Conservation (phyloP, 2,113 vertebrate species). For the Loxodonta africana region DNA sequence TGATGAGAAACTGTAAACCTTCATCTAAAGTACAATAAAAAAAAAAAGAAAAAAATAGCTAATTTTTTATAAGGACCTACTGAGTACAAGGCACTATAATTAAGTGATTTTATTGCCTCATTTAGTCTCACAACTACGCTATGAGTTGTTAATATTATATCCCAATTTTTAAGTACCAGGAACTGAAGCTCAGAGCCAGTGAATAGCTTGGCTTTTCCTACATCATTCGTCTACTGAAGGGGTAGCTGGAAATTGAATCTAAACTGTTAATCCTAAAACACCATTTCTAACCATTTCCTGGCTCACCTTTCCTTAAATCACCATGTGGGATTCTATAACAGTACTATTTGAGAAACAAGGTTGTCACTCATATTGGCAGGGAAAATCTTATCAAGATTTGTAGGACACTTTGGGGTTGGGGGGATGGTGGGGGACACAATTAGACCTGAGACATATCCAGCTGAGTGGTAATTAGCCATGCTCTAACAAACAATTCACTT, state of each 20-base stretch:
- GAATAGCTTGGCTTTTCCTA: background rate
- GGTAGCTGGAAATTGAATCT: background rate
- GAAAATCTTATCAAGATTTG: background rate
- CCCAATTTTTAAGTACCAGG: slow-evolving; percentile 18
- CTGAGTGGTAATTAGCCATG: background rate
- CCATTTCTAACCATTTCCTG: background rate
- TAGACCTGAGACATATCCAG: background rate
- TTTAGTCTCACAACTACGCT: background rate
- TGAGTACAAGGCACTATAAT: background rate
- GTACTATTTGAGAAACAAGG: background rate
- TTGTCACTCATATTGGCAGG: background rate
- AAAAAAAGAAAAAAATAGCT: too few relatives aligned
- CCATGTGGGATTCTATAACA: background rate
- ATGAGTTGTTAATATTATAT: background rate
- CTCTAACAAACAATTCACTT: background rate
- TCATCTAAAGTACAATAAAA: too few relatives aligned
- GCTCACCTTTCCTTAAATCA: background rate
- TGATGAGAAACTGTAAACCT: too few relatives aligned
- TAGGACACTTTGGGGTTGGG: background rate
- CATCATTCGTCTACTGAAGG: background rate
- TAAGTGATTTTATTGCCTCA: slow-evolving; percentile 8
- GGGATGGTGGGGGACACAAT: background rate
- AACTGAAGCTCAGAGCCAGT: background rate
- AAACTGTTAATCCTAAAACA: background rate
- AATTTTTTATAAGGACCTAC: slow-evolving; percentile 32